These are phyloP conservation scores for Cerceris rybyensis DNA, from an alignment of 2,888 invertebrate species.

Conservation along the genomic window DNA sequence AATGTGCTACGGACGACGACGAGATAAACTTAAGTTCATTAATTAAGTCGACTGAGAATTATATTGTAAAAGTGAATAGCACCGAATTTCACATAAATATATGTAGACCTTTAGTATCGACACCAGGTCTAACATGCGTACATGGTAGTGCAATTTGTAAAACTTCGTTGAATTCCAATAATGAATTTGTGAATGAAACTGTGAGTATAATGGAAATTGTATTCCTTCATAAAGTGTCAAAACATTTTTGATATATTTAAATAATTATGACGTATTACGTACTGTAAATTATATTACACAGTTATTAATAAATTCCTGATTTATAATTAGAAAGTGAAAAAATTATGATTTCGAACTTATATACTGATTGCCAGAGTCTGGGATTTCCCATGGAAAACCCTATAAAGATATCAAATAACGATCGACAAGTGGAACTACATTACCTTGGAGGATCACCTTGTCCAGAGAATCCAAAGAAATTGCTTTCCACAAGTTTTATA, in stretches of 20 bases:
- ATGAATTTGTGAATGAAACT: constrained; percentile 63
- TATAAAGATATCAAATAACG: constrained; percentile 50
- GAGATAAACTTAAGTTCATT: constrained; percentile 68
- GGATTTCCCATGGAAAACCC: constrained; percentile 70
- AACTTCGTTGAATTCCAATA: constrained; percentile 57
- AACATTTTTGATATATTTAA: constrained; percentile 6
- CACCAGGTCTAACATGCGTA: constrained; percentile 65
- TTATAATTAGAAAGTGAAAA: background rate
- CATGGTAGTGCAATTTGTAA: constrained; percentile 74
- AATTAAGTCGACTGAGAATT: constrained; percentile 67
- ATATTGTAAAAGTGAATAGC: constrained; percentile 65
- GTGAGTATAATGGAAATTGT: constrained; percentile 60
- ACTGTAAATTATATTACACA: background rate
- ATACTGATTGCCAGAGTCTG: constrained; percentile 64
- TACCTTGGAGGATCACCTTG: constrained; percentile 70
- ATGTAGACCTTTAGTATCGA: constrained; percentile 72
- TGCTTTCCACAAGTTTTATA: constrained; percentile 67
- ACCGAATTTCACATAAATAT: constrained; percentile 75
- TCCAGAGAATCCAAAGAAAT: constrained; percentile 60
- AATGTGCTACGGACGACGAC: constrained; percentile 66
- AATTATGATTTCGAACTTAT: constrained; percentile 7
- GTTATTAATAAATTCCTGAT: background rate
- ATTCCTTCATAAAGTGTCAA: too few relatives aligned
- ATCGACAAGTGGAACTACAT: constrained; percentile 61
- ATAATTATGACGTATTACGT: constrained; percentile 1